phyloP scores from a whole-genome alignment of 2,113 vertebrate species.

The Cercocebus atys region DNA sequence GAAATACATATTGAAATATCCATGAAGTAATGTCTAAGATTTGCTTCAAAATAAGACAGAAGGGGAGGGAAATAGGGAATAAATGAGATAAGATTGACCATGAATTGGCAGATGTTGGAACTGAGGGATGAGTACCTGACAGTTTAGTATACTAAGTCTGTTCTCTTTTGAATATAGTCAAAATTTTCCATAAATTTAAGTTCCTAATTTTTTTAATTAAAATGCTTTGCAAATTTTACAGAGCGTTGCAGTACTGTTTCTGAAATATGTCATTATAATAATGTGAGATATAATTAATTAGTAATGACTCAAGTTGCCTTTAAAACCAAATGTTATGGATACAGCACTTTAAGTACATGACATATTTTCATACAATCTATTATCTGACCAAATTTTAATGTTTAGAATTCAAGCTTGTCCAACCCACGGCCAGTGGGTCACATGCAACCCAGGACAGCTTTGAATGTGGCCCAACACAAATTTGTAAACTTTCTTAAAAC shows the following conservation, averaged over 20 bases:
- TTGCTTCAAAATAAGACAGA: conserved; percentile 25
- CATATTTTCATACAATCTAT: background rate
- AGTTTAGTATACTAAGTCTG: background rate
- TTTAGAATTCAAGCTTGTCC: background rate
- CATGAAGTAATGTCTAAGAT: conserved; percentile 19
- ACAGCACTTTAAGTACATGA: background rate
- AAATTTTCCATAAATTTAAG: background rate
- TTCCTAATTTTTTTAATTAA: background rate
- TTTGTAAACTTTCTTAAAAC: no score
- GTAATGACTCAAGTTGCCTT: background rate
- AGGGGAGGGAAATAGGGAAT: background rate
- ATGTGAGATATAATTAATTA: conserved; percentile 37
- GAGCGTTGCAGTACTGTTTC: background rate
- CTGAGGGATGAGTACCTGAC: background rate
- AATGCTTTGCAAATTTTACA: background rate
- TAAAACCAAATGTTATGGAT: conserved; percentile 1
- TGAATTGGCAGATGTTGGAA: background rate
- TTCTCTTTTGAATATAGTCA: background rate
- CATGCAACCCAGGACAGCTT: no score
- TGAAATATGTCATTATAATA: conserved; percentile 22
- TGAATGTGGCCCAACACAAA: no score
- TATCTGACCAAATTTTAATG: conserved; percentile 4
- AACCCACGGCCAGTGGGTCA: no score
- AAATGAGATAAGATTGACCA: background rate
- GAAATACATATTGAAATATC: conserved; percentile 6